Percentiles rank a stretch among this genome's conserved stretches.
phyloP scores from a whole-genome alignment of 2,113 vertebrate genomes.

The Chlamydotis undulata region DNA sequence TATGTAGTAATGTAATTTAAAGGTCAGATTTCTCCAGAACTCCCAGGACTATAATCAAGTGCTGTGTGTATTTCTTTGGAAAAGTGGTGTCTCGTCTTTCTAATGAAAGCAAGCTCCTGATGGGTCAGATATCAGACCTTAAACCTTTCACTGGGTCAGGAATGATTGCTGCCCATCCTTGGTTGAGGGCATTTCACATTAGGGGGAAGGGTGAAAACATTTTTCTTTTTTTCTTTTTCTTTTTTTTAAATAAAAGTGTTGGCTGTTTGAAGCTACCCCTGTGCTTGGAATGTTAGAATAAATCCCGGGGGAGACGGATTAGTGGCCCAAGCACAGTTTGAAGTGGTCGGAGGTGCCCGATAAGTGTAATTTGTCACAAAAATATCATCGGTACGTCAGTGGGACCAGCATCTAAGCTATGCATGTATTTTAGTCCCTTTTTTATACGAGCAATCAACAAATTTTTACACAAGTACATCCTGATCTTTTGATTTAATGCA shows the following conservation, averaged over 20 bases:
- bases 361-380: constrained; percentile 33
- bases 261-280: neutral
- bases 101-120: constrained; percentile 57
- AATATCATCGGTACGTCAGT: neutral
- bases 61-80: constrained; percentile 51
- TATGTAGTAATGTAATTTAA: constrained; percentile 44
- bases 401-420: neutral
- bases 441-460: neutral
- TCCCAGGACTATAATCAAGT: constrained; percentile 58
- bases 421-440: neutral
- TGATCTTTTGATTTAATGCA: neutral
- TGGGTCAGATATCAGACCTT: constrained; percentile 69
- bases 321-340: constrained; percentile 17
- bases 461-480: neutral
- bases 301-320: constrained; percentile 11
- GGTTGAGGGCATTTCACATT: constrained; percentile 3
- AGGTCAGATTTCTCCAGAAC: constrained; percentile 65
- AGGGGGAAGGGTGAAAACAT: constrained; percentile 1
- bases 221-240: neutral
- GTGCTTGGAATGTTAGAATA: constrained; percentile 1
- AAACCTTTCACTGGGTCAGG: constrained; percentile 67
- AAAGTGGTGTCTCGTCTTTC: constrained; percentile 59
- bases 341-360: constrained; percentile 37
- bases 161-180: constrained; percentile 32
- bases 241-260: neutral